Percentiles rank a stretch among this genome's conserved stretches.
phyloP scores from a whole-genome alignment of 2,888 invertebrate genomes.

The Drosophila eohydei region DNA sequence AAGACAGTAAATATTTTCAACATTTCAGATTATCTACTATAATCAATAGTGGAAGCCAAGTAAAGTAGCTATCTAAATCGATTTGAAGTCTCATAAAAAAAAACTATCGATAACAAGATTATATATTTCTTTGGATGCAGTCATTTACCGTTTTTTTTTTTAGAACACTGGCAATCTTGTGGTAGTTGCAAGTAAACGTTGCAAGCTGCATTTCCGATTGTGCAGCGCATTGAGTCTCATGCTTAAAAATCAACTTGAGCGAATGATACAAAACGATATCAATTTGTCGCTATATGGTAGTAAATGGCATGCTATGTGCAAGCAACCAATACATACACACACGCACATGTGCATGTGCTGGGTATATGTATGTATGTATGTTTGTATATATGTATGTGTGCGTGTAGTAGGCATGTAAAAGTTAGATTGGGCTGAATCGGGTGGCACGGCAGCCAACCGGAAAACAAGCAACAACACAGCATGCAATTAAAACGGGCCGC shows the following conservation, averaged over 20 bases:
- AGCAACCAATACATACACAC: constrained; percentile 9
- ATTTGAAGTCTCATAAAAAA: not conserved
- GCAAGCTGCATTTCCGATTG: constrained; percentile 34
- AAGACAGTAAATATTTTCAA: not conserved
- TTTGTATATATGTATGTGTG: not conserved
- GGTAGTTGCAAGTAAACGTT: constrained; percentile 30
- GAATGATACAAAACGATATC: constrained; percentile 78
- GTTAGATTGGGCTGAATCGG: constrained; percentile 11
- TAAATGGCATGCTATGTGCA: constrained; percentile 50
- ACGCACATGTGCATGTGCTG: not conserved
- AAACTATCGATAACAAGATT: not conserved
- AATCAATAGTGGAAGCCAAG: no score
- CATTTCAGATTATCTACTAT: not conserved
- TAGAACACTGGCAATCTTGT: not conserved
- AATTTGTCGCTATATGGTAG: constrained; percentile 78
- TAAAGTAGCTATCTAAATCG: not conserved
- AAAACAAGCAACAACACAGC: constrained; percentile 83
- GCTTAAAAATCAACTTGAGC: constrained; percentile 81
- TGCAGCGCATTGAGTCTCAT: constrained; percentile 55
- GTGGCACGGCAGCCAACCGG: constrained; percentile 80
- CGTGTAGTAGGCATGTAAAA: not conserved
- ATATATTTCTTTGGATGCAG: not conserved
- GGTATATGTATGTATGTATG: not conserved
- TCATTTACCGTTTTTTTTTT: constrained; percentile 5
- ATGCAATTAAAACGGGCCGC: constrained; percentile 63